Evolutionary conservation across 2,888 invertebrate genomes (phyloP).

Genomic region (Halictus ligatus): DNA sequence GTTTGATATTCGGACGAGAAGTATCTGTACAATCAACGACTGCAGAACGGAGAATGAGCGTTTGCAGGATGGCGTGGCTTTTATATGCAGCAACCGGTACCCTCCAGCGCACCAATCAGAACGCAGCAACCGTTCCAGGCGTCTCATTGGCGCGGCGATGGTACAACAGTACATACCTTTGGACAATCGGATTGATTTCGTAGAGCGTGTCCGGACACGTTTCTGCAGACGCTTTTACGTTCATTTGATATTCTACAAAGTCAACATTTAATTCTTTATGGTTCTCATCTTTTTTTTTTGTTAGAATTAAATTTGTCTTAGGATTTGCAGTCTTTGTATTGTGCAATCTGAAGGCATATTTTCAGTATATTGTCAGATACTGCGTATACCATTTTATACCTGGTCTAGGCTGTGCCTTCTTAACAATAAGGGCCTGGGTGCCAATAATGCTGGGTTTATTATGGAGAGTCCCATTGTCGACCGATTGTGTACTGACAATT

Average conservation of each 20-base stretch:
- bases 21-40: background rate
- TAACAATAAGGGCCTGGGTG: too few relatives aligned
- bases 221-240: background rate
- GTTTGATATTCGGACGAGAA: too few relatives aligned
- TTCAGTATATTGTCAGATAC: background rate
- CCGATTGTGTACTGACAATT: too few relatives aligned
- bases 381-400: too few relatives aligned
- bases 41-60: fast-evolving
- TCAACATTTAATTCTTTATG: background rate
- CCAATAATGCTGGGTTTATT: too few relatives aligned
- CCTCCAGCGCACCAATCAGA: conserved; percentile 21
- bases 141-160: conserved; percentile 14
- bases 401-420: too few relatives aligned
- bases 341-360: background rate
- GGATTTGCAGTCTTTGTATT: background rate
- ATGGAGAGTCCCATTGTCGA: too few relatives aligned
- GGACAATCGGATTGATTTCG: conserved; percentile 37
- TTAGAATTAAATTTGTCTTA: background rate
- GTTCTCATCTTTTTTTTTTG: background rate
- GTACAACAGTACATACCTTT: background rate
- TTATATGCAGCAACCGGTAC: conserved; percentile 4
- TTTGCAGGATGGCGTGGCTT: fast-evolving
- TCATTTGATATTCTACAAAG: background rate
- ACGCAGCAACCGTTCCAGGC: background rate
- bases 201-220: background rate